Base-by-base conservation (phyloP, 2,113 vertebrate species). In the Vidua chalybeata region DNA sequence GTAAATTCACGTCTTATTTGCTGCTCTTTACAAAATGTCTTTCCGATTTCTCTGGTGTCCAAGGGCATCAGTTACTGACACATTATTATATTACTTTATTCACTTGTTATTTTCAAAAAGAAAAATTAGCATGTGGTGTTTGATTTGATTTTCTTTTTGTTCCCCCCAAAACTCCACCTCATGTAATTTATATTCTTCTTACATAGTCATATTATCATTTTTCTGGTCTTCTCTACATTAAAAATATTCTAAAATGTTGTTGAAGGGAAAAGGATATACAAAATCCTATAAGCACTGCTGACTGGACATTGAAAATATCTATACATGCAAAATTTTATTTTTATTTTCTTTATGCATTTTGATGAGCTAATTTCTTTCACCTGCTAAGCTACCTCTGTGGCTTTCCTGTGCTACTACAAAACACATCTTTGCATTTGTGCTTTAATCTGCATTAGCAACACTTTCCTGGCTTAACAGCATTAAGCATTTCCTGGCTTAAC, bases 141-240 rank as follows among this genome's bases (percentile, higher is more conserved):
- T 37, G 3, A 4, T 43, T 56, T 30, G 0, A 19, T 55, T 68
- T 56, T 41, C 10, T 20, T 31, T 33, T 23, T 20, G 19, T 31
- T 6, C 0, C 1, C 7, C 9, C 11, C 1, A 7, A 48, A 31
- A 22, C 4, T 68, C 45, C 35, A 9, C 3, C 6, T 79, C 24
- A 26, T 37, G 2, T 31, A 69, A 35, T 63, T 78, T 67, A 20
- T 64, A 62, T 73, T 83, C 3, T 93, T 51, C 20, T 75, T 15
- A 19, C 5, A 15, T 9, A 37, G 18, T 52, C 13, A 15, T 30
- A 27, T 6, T 76, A 5, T 19, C 8, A n/a, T 79, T 90, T 88
- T 11, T 88, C 58, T 72, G 10, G 8, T 90, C 31, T 79, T 80
- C 4, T 56, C 30, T 88, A 26, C 12, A n/a, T 1, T 69, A 10